phyloP scores from a whole-genome alignment of 2,113 vertebrate species.

The Tympanuchus pallidicinctus region DNA sequence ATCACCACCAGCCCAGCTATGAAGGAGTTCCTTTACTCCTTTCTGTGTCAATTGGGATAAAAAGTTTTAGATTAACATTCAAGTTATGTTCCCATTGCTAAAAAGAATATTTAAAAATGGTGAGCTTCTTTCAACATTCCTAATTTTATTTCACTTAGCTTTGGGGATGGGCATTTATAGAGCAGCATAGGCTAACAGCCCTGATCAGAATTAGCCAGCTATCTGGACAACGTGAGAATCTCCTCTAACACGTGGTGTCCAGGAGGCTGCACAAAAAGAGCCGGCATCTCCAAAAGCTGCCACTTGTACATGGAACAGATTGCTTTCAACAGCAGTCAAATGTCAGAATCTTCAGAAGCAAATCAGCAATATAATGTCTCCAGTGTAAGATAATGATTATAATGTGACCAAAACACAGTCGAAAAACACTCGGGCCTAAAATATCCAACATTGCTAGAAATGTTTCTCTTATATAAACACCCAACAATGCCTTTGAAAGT shows the following conservation, averaged over 20 bases:
- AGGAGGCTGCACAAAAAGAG: neutral
- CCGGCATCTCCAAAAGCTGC: neutral
- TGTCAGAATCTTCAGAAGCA: neutral
- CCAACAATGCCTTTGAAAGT: neutral
- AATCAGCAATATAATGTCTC: neutral
- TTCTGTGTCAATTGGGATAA: neutral
- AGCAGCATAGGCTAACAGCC: neutral
- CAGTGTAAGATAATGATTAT: accelerated
- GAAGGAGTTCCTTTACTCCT: neutral
- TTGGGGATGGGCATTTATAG: neutral
- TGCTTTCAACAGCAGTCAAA: neutral
- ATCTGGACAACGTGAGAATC: neutral
- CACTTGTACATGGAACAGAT: accelerated
- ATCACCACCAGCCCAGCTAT: neutral
- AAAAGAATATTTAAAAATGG: neutral
- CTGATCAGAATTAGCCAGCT: neutral
- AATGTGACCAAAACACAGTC: neutral
- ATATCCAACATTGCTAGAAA: neutral
- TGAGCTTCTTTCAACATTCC: neutral
- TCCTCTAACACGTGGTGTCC: neutral
- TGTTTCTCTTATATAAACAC: neutral
- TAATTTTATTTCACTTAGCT: neutral
- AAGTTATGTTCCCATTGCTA: neutral
- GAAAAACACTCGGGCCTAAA: neutral
- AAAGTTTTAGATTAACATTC: neutral